phyloP scores from a whole-genome alignment of 2,888 invertebrate genomes.

The Agrilus mali region DNA sequence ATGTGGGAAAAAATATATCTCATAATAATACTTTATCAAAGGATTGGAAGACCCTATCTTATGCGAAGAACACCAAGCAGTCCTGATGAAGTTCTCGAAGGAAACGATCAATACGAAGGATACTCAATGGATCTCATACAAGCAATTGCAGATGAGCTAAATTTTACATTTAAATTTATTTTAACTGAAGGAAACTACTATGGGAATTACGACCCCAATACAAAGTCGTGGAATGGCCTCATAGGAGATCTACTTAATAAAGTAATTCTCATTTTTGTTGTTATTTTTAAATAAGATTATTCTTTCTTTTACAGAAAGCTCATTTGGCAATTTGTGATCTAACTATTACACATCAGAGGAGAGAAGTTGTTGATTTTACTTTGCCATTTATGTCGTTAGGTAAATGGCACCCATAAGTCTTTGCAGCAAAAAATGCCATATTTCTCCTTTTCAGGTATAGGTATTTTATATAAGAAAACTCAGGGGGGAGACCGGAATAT shows the following conservation, averaged over 20 bases:
- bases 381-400: conserved; percentile 97
- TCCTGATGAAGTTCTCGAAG: conserved; percentile 43
- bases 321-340: conserved; percentile 92
- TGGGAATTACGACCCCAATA: conserved; percentile 55
- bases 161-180: conserved; percentile 55
- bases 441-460: conserved; percentile 47
- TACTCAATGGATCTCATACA: conserved; percentile 85
- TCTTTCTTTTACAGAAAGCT: conserved; percentile 60
- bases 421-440: not conserved
- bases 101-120: conserved; percentile 73
- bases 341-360: conserved; percentile 85
- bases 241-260: conserved; percentile 63
- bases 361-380: conserved; percentile 82
- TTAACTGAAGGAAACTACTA: conserved; percentile 59
- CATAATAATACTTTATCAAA: conserved; percentile 27
- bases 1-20: not conserved
- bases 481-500: conserved; percentile 65
- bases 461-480: conserved; percentile 75
- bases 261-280: conserved; percentile 36
- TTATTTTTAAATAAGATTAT: not conserved
- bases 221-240: conserved; percentile 69
- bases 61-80: conserved; percentile 40
- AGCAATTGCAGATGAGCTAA: conserved; percentile 49
- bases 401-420: conserved; percentile 20
- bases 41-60: conserved; percentile 63